Evolutionary conservation across 1,140 invertebrate species (phyloP).

Genomic region (Diprion similis): DNA sequence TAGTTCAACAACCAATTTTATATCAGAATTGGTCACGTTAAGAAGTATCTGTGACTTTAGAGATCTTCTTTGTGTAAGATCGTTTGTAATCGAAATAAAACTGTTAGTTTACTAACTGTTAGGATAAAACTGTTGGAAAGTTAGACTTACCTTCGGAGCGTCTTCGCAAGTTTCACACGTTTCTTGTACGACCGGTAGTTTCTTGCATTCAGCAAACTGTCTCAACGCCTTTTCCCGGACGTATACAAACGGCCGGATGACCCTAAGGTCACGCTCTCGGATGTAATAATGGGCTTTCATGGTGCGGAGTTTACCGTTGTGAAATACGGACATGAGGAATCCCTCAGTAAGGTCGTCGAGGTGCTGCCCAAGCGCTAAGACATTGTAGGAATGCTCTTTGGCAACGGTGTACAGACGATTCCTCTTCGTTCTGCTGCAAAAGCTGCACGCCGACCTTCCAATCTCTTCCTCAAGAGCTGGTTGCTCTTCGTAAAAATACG

Average conservation of each 20-base stretch:
- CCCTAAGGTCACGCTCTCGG: conserved; percentile 78
- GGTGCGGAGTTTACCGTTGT: conserved; percentile 78
- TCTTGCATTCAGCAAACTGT: conserved; percentile 73
- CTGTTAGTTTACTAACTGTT: neutral
- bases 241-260: conserved; percentile 88
- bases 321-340: conserved; percentile 84
- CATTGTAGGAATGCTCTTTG: conserved; percentile 80
- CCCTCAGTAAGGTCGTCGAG: conserved; percentile 85
- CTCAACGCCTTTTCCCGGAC: conserved; percentile 79
- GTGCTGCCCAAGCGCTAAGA: conserved; percentile 85
- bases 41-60: no score
- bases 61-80: no score
- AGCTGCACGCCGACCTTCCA: conserved; percentile 64
- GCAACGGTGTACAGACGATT: conserved; percentile 79
- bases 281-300: conserved; percentile 86
- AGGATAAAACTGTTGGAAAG: no score
- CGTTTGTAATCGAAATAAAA: neutral
- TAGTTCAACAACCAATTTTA: no score
- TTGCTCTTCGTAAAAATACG: conserved; percentile 77
- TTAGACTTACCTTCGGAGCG: conserved; percentile 62
- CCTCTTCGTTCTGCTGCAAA: conserved; percentile 74
- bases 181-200: conserved; percentile 71
- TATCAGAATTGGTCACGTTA: no score
- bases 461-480: conserved; percentile 40
- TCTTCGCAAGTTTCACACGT: conserved; percentile 71